Evolutionary conservation across 2,797 vertebrate genomes (phyloP).

Genomic region (Odontamblyopus rebecca): DNA sequence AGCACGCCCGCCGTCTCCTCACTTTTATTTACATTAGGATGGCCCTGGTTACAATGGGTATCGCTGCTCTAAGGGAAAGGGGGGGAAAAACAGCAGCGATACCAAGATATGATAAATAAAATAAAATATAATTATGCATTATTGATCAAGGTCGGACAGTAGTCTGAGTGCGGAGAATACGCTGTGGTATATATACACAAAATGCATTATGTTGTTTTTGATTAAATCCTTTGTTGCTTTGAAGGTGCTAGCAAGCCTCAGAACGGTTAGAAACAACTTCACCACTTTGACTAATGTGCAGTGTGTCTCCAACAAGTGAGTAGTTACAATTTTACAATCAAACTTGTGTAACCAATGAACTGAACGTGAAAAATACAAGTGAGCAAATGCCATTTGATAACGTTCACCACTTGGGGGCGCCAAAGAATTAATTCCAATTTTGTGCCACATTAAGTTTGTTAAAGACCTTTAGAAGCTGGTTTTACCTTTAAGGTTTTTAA

Average conservation of each 20-base stretch:
- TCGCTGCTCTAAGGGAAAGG: too few relatives aligned
- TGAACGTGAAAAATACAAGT: background rate
- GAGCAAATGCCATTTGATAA: background rate
- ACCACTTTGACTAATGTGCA: slow-evolving; percentile 91
- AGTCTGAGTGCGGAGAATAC: too few relatives aligned
- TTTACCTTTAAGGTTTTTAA: background rate
- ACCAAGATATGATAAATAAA: too few relatives aligned
- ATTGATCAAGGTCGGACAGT: too few relatives aligned
- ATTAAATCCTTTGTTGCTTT: background rate
- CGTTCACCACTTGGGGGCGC: slow-evolving; percentile 60
- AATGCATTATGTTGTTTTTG: background rate
- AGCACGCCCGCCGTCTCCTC: too few relatives aligned
- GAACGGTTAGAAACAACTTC: slow-evolving; percentile 94
- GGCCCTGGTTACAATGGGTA: too few relatives aligned
- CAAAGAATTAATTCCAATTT: slow-evolving; percentile 14
- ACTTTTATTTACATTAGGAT: too few relatives aligned
- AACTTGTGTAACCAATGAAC: background rate
- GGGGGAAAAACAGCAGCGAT: too few relatives aligned
- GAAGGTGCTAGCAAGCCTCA: slow-evolving; percentile 92
- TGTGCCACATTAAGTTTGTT: background rate
- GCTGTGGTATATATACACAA: too few relatives aligned
- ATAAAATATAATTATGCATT: too few relatives aligned
- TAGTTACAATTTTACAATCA: background rate
- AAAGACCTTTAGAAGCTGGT: background rate
- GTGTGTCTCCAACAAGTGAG: slow-evolving; percentile 89